Conservation (phyloP, 2,888 invertebrate species). For the Sinodicranocentrus sp. region DNA sequence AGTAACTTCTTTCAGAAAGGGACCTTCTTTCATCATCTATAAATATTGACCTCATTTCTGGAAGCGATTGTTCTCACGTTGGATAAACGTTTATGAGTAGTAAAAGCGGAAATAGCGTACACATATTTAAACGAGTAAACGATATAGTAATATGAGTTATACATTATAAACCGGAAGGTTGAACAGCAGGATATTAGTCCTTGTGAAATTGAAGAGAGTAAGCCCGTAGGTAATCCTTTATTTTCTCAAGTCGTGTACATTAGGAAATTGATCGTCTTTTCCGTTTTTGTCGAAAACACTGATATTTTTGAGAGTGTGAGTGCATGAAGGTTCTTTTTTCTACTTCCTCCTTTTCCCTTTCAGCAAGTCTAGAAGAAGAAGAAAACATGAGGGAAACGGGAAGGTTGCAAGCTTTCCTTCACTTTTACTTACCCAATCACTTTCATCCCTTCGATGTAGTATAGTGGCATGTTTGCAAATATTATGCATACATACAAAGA, state of each 20-base stretch:
- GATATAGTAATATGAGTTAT: no score
- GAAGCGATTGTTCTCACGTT: neutral
- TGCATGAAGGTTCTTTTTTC: conserved; percentile 14
- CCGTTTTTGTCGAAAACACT: neutral
- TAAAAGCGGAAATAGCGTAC: neutral
- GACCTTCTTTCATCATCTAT: no score
- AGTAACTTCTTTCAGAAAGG: no score
- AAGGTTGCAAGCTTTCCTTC: no score
- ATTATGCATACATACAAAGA: no score
- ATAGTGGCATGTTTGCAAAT: no score
- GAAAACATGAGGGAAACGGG: neutral
- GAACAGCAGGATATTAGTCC: no score
- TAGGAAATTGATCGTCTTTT: conserved; percentile 35
- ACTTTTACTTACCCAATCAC: no score
- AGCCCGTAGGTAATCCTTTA: conserved; percentile 16
- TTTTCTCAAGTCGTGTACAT: conserved; percentile 27
- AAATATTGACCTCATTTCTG: neutral
- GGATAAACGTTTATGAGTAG: conserved; percentile 2
- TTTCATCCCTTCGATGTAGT: no score
- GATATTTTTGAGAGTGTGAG: neutral
- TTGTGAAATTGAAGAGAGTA: neutral
- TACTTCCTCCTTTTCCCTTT: neutral
- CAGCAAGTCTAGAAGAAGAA: conserved; percentile 12
- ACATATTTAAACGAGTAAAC: no score
- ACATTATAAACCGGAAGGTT: neutral